These are phyloP conservation scores for Sturnus vulgaris DNA, from an alignment of 2,113 vertebrate species.

Conservation along the genomic window DNA sequence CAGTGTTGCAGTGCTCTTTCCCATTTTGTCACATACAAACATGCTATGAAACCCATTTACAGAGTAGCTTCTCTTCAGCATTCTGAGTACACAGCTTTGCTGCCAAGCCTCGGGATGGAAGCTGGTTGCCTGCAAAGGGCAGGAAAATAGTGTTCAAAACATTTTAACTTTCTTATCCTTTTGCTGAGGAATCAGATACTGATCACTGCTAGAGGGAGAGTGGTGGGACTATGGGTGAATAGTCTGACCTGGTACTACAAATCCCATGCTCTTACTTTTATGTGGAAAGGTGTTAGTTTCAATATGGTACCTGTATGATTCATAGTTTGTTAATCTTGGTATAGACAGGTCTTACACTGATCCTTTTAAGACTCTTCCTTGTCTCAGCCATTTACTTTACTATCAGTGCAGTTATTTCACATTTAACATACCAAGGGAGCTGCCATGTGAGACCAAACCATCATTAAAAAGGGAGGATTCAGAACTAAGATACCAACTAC, in stretches of 20 bases:
- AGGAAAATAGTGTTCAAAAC: not conserved
- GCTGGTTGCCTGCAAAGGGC: conserved; percentile 3
- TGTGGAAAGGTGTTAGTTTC: not conserved
- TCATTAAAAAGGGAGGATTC: not conserved
- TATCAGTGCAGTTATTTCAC: not conserved
- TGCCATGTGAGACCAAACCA: not conserved
- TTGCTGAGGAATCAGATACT: not conserved
- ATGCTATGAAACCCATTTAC: not conserved
- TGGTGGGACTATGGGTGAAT: not conserved
- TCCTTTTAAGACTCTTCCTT: not conserved
- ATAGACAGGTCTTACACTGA: not conserved
- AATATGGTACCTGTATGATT: not conserved
- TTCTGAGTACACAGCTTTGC: conserved; percentile 17
- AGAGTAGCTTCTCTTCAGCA: not conserved
- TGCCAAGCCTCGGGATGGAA: not conserved
- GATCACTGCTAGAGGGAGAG: not conserved
- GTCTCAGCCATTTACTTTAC: not conserved
- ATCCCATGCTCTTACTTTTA: not conserved
- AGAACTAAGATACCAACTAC: not conserved
- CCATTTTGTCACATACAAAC: not conserved
- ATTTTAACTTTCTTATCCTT: not conserved
- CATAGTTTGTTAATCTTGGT: not conserved
- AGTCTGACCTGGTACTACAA: not conserved
- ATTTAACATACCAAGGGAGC: not conserved
- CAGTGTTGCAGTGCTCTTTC: not conserved